Conservation (phyloP, 2,113 vertebrate genomes). For the Lampris megalopsis region DNA sequence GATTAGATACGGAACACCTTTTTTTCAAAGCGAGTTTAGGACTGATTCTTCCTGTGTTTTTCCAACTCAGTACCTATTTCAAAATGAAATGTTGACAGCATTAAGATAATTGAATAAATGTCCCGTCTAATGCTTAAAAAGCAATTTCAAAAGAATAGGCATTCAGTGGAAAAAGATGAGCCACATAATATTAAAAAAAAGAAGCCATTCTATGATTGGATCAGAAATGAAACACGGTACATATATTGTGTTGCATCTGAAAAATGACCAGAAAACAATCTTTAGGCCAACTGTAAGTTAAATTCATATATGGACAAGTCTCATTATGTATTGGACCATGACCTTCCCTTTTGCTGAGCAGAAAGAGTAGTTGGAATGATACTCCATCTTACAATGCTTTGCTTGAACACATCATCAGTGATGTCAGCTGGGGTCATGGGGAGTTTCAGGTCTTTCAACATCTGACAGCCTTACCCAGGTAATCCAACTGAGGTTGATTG, state of each 20-base stretch:
- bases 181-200: too few relatives aligned
- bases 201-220: neutral
- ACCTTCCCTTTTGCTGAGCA: neutral
- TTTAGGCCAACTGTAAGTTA: neutral
- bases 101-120: conserved; percentile 26
- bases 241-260: conserved; percentile 29
- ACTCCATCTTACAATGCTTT: too few relatives aligned
- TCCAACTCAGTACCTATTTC: conserved; percentile 25
- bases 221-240: conserved; percentile 27
- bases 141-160: conserved; percentile 47
- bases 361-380: neutral
- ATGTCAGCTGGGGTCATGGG: too few relatives aligned
- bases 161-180: neutral
- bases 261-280: conserved; percentile 18
- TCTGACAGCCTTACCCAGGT: too few relatives aligned
- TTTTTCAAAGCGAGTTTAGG: conserved; percentile 24
- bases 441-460: too few relatives aligned
- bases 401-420: too few relatives aligned
- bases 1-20: neutral
- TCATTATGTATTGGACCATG: neutral
- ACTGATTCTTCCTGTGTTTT: conserved; percentile 19
- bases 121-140: conserved; percentile 3
- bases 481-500: too few relatives aligned
- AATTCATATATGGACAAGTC: conserved; percentile 4
- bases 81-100: conserved; percentile 7